These are phyloP conservation scores for Lophura swinhoii DNA, from an alignment of 2,797 vertebrate genomes.

Conservation along the genomic window DNA sequence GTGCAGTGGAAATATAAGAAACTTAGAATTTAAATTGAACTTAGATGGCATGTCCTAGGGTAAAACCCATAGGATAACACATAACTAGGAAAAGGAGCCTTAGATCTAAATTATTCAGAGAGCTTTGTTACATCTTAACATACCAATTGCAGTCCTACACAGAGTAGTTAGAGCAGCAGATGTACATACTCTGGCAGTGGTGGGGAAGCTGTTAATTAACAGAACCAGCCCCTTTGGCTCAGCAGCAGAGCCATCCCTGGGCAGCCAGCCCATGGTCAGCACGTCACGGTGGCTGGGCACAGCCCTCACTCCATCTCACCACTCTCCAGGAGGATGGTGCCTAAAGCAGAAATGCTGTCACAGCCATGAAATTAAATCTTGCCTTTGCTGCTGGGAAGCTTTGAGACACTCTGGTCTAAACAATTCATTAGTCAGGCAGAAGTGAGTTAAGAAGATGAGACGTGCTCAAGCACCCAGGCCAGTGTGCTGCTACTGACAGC, in stretches of 20 bases:
- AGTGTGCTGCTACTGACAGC: background rate
- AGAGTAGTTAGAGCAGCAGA: background rate
- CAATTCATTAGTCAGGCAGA: background rate
- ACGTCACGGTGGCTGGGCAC: rapidly evolving
- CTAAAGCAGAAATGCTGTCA: slow-evolving; percentile 2
- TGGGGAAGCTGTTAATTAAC: background rate
- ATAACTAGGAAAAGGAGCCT: slow-evolving; percentile 25
- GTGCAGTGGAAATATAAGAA: slow-evolving; percentile 34
- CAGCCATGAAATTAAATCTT: background rate
- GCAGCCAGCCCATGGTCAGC: background rate
- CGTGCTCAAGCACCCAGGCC: background rate
- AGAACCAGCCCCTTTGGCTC: background rate
- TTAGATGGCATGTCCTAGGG: slow-evolving; percentile 33
- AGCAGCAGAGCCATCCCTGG: background rate
- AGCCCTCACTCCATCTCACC: background rate
- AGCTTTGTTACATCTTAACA: background rate
- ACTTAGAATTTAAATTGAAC: slow-evolving; percentile 54
- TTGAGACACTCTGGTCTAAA: background rate
- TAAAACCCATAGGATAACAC: slow-evolving; percentile 60
- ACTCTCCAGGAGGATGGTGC: rapidly evolving
- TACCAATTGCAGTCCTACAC: background rate
- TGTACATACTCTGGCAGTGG: background rate
- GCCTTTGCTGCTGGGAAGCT: background rate
- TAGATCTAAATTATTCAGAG: slow-evolving; percentile 53
- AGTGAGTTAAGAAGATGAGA: background rate